Evolutionary conservation across 2,888 invertebrate species (phyloP), one percentile per base, ranked within the genome.

Genomic region (Zonitis immaculata): DNA sequence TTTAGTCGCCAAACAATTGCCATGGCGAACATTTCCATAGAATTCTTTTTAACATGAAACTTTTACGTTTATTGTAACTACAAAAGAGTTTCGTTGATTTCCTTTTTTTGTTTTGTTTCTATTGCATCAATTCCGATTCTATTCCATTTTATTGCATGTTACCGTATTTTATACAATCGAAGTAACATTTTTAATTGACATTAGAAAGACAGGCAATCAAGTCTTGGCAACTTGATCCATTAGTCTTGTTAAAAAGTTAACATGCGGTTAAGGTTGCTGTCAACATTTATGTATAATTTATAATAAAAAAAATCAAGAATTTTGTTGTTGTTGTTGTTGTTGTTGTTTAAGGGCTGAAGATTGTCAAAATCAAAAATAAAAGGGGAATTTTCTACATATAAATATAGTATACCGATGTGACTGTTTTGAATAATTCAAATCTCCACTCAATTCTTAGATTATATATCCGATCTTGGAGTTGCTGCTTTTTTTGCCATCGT

Each of bases 371-470:
- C 35, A 35, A 35, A 35, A 18, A 18, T n/a, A 8, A 35, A 35
- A 35, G 9, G 35, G 18, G 35, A 35, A n/a, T n/a, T n/a, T 32
- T 32, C 8, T 32, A 39, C 39, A 47, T 39, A n/a, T n/a, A n/a
- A n/a, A 26, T 30, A 57, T 60, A 58, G 66, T 63, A 67, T 64
- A 63, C 65, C 67, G 67, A 66, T 67, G 64, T 64, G 62, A 65
- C 65, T 61, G 53, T 58, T 35, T 54, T 68, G 67, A 66, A 68
- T 68, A 67, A 68, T 68, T 69, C 66, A 68, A 62, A 16, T 35
- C 61, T 54, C 65, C 64, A 65, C 67, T 66, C 66, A 66, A 67
- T 68, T 66, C 64, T 54, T 35, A 16, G 35, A 35, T 14, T 32
- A 12, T 30, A 30, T 12, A 12, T 16, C 18, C 47, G 47, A 51